Conservation (phyloP, 2,888 invertebrate species). For the Dinocampus coccinellae region DNA sequence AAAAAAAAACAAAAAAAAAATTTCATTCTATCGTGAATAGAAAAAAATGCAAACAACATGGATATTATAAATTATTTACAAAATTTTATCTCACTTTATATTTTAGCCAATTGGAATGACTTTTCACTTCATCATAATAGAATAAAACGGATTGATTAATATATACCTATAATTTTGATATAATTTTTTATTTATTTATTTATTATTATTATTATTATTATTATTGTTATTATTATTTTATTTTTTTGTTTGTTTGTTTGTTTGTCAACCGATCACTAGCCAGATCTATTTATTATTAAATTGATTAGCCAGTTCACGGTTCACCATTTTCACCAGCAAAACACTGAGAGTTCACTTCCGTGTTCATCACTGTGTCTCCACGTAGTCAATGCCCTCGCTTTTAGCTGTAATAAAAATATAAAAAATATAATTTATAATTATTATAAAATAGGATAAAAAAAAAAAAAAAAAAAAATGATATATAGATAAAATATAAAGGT, state of each 20-base stretch:
- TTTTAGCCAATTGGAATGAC: too few relatives aligned
- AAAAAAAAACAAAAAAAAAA: too few relatives aligned
- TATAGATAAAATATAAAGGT: background rate
- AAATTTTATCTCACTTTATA: too few relatives aligned
- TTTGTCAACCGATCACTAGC: slow-evolving; percentile 52
- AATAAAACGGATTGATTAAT: too few relatives aligned
- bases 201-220: too few relatives aligned
- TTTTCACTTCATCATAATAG: too few relatives aligned
- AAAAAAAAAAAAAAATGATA: background rate
- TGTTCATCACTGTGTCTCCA: slow-evolving; percentile 81
- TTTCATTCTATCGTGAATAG: too few relatives aligned
- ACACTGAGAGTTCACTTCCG: slow-evolving; percentile 83
- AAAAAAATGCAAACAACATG: too few relatives aligned
- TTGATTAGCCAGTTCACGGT: slow-evolving; percentile 55
- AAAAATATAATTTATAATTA: slow-evolving; percentile 10
- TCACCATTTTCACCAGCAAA: slow-evolving; percentile 80
- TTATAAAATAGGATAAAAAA: background rate
- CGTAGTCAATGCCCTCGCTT: slow-evolving; percentile 81
- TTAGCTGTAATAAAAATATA: slow-evolving; percentile 73
- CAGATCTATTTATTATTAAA: slow-evolving; percentile 42
- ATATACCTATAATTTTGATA: too few relatives aligned
- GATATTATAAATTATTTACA: too few relatives aligned
- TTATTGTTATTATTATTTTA: too few relatives aligned
- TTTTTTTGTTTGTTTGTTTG: background rate
- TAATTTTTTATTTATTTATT: too few relatives aligned